Percentiles rank a stretch among this genome's conserved stretches.
phyloP scores from a whole-genome alignment of 1,140 invertebrate genomes.

The Trichoplusia ni region DNA sequence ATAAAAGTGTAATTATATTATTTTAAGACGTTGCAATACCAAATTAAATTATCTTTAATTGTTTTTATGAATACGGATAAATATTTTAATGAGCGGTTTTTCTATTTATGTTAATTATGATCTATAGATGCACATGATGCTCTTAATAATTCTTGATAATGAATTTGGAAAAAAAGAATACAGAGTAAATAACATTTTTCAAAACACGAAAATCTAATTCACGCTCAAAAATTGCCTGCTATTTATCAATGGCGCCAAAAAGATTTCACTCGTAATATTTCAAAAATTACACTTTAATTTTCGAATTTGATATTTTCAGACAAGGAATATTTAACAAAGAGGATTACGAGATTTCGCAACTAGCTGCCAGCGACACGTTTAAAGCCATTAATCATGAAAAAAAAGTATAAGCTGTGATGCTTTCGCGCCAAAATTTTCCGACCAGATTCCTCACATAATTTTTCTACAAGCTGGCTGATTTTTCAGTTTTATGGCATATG shows the following conservation, averaged over 20 bases:
- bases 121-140: no score
- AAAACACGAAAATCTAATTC: no score
- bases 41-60: no score
- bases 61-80: no score
- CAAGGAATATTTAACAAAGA: slow-evolving; percentile 13
- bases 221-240: neutral
- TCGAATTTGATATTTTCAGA: neutral
- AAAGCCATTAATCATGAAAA: slow-evolving; percentile 22
- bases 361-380: neutral
- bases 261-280: neutral
- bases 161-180: no score
- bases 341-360: neutral
- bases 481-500: neutral
- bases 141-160: no score
- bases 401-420: neutral
- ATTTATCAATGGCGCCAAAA: neutral
- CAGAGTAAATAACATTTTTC: no score
- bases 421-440: slow-evolving; percentile 11
- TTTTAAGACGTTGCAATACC: no score
- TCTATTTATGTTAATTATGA: no score
- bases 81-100: no score
- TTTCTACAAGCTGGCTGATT: neutral
- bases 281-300: slow-evolving; percentile 1
- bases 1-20: no score
- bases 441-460: neutral